Base-by-base conservation (phyloP, 2,797 vertebrate genomes). In the Microhierax caerulescens region DNA sequence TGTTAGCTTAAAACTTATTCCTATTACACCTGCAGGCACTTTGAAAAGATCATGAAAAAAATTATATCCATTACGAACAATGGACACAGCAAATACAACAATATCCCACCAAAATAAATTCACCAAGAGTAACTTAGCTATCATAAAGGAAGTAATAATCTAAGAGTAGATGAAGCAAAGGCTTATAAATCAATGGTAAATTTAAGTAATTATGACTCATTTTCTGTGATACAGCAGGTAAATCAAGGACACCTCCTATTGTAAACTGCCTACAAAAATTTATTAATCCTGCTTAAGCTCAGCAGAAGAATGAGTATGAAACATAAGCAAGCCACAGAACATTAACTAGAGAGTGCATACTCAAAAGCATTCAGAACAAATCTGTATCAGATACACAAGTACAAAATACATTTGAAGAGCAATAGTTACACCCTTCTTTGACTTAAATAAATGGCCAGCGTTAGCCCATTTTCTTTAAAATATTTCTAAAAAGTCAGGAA, bases 261-360 rank as follows among this genome's bases (percentile, higher is more conserved):
- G 90, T 74, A 96, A 89, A 73, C 32, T 89, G 43, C 67, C 73
- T 48, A 85, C 34, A 85, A 78, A 94, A 97, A 60, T 13, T 41
- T 64, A 95, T 91, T 94, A 90, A 94, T 89, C 91, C 86, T 67
- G 83, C 50, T 90, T 83, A 91, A 80, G 22, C 45, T 92, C 63
- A 93, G 51, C 25, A 51, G 72, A 90, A 93, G 57, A 89, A 77
- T n/a, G 39, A 53, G 4, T n/a, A 73, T 53, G 32, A 91, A 91
- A 83, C 47, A 79, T 70, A 89, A 88, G 68, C 43, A 92, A 96
- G 45, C 59, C 22, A 57, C 27, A 56, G 68, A 92, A 79, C 9
- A 17, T 39, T 37, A 94, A 51, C 37, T 34, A 48, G 32, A 32
- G 32, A 45, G 16, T 51, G 36, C 25, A 83, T 34, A 72, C 32